Evolutionary conservation across 2,888 invertebrate species (phyloP).

Genomic region (Cordylochernes scorpioides): DNA sequence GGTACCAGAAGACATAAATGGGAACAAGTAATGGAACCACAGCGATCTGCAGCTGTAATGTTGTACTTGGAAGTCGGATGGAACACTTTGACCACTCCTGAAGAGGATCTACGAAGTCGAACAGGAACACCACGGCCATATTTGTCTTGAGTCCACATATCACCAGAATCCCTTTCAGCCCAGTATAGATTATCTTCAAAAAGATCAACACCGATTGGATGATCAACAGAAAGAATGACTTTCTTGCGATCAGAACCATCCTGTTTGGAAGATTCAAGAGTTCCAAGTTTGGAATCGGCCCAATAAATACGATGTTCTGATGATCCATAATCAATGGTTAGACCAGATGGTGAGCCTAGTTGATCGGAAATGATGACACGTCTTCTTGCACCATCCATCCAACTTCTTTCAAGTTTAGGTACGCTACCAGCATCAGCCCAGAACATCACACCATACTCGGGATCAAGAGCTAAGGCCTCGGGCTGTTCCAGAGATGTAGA

Average conservation of each 20-base stretch:
- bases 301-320: conserved; percentile 67
- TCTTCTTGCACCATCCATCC: conserved; percentile 86
- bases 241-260: conserved; percentile 42
- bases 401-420: conserved; percentile 75
- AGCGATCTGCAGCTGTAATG: conserved; percentile 26
- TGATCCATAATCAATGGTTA: conserved; percentile 49
- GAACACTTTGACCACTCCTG: too few species aligned
- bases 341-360: conserved; percentile 58
- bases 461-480: conserved; percentile 57
- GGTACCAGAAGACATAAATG: conserved; percentile 80
- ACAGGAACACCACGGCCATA: conserved; percentile 80
- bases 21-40: conserved; percentile 45
- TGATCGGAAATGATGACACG: conserved; percentile 49
- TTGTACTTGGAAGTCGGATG: too few species aligned
- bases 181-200: conserved; percentile 79
- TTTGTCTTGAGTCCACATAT: conserved; percentile 69
- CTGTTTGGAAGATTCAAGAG: conserved; percentile 53
- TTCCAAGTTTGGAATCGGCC: conserved; percentile 76
- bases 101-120: too few species aligned
- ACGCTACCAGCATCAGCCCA: conserved; percentile 78
- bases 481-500: conserved; percentile 44
- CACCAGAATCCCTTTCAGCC: conserved; percentile 68
- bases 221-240: too few species aligned
- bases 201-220: conserved; percentile 65
- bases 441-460: conserved; percentile 38